phyloP scores from a whole-genome alignment of 2,888 invertebrate species.

The Meganola albula region DNA sequence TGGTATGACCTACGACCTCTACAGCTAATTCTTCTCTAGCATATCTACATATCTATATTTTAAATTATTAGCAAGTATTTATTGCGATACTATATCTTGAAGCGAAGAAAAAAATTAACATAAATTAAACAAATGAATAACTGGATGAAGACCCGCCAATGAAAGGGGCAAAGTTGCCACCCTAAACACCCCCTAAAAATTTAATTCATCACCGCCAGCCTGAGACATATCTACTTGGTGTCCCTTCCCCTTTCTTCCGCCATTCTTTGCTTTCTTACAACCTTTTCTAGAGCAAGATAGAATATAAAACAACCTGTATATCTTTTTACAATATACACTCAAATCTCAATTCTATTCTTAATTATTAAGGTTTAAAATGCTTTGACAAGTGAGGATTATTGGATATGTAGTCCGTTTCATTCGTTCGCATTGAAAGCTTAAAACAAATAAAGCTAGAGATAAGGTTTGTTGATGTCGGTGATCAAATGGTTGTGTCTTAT shows the following conservation, averaged over 20 bases:
- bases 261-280: constrained; percentile 76
- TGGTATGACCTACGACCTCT: too few relatives aligned
- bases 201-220: constrained; percentile 74
- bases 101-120: constrained; percentile 57
- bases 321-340: constrained; percentile 18
- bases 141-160: constrained; percentile 67
- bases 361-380: constrained; percentile 11
- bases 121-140: constrained; percentile 67
- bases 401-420: constrained; percentile 64
- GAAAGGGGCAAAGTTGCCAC: constrained; percentile 59
- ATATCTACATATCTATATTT: too few relatives aligned
- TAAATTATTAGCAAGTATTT: too few relatives aligned
- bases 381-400: constrained; percentile 28
- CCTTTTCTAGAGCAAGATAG: constrained; percentile 64
- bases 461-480: constrained; percentile 61
- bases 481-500: constrained; percentile 55
- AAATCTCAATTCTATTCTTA: constrained; percentile 18
- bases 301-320: constrained; percentile 43
- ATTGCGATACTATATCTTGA: too few relatives aligned
- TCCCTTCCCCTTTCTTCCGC: constrained; percentile 71
- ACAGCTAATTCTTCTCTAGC: too few relatives aligned
- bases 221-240: constrained; percentile 72
- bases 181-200: constrained; percentile 73
- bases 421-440: constrained; percentile 72
- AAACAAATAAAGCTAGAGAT: constrained; percentile 75